A percentile compares a stretch with the other conserved stretches of the same genome.
Conservation (phyloP, 2,113 vertebrate species). For the Galeopterus variegatus region DNA sequence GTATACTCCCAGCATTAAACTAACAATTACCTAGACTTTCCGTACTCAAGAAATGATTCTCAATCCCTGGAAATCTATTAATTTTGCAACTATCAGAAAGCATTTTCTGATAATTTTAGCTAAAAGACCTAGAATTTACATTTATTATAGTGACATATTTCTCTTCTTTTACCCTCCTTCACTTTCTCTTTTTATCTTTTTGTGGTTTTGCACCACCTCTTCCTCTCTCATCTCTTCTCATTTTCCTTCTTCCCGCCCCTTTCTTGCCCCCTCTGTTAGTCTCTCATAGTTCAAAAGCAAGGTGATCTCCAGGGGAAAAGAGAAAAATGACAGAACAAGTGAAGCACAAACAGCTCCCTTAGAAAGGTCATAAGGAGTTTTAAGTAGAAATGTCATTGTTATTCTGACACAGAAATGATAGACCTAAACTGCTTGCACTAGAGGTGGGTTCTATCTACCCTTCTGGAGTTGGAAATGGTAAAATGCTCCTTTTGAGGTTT, state of each 20-base stretch:
- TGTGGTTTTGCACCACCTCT: background rate
- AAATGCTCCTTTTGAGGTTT: background rate
- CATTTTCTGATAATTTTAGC: background rate
- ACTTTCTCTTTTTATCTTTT: background rate
- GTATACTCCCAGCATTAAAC: no score
- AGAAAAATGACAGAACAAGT: constrained; percentile 69
- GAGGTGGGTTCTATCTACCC: background rate
- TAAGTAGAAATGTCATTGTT: constrained; percentile 81
- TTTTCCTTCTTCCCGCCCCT: background rate
- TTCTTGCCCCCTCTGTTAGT: background rate
- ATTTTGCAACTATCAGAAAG: background rate
- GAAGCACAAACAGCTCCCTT: constrained; percentile 74
- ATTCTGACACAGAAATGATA: constrained; percentile 75
- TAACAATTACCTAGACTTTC: background rate
- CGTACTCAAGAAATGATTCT: background rate
- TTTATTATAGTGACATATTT: no score
- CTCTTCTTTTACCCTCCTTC: background rate
- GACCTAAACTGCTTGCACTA: background rate
- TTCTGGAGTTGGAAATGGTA: background rate
- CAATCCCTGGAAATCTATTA: background rate
- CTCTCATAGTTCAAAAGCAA: background rate
- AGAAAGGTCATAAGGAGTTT: constrained; percentile 83
- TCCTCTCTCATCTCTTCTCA: background rate
- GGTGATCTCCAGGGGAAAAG: background rate
- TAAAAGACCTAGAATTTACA: background rate